phyloP scores from a whole-genome alignment of 2,797 vertebrate genomes.

The Cryptoprocta ferox region DNA sequence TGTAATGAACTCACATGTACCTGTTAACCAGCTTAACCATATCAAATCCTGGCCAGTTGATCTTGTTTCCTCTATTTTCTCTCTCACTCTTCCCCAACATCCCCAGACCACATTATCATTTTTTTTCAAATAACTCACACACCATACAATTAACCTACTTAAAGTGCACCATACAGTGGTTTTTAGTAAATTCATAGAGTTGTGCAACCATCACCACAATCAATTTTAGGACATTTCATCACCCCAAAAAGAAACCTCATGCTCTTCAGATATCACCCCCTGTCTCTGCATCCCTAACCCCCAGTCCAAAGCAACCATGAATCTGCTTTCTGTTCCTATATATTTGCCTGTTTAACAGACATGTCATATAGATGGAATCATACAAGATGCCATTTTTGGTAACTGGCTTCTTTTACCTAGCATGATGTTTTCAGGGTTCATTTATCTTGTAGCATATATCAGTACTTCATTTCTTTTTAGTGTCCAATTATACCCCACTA shows the following conservation, averaged over 20 bases:
- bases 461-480: slow-evolving; percentile 6
- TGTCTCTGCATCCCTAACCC: too few species aligned
- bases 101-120: background rate
- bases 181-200: background rate
- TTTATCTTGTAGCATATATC: background rate
- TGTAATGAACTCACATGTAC: background rate
- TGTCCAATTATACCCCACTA: background rate
- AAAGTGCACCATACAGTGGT: background rate
- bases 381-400: background rate
- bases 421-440: background rate
- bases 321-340: background rate
- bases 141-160: background rate
- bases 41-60: background rate
- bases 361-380: background rate
- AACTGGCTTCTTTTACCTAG: background rate
- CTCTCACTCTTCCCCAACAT: background rate
- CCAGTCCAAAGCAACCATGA: background rate
- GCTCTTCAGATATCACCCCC: background rate
- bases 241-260: background rate
- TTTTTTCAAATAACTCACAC: slow-evolving; percentile 5
- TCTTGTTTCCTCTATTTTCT: background rate
- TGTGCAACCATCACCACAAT: background rate
- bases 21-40: background rate
- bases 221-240: background rate
- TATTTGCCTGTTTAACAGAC: background rate